A percentile compares a stretch with the other conserved stretches of the same genome.
Conservation (phyloP, 2,113 vertebrate species). For the Cyphomyrus plagiostoma region DNA sequence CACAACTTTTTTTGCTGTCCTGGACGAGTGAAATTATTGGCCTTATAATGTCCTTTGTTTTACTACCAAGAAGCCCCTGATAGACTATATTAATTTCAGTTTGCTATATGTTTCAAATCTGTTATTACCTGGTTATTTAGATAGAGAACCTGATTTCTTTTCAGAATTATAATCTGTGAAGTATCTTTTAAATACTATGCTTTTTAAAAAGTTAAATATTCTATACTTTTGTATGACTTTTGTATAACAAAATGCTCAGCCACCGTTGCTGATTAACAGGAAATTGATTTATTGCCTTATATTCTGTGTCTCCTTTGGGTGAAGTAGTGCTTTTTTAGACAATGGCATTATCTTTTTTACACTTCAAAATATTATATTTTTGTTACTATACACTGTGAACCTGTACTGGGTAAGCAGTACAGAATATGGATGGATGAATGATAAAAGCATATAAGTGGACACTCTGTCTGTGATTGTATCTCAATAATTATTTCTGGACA, state of each 20-base stretch:
- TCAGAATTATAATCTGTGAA: constrained; percentile 4
- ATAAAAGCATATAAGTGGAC: background rate
- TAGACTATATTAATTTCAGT: background rate
- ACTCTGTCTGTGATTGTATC: background rate
- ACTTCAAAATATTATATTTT: background rate
- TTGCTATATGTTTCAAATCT: background rate
- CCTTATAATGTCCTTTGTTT: background rate
- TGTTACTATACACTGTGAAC: background rate
- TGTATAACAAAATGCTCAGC: background rate
- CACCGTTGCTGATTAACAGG: background rate
- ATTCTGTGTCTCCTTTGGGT: background rate
- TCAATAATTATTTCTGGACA: background rate
- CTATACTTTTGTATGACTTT: background rate
- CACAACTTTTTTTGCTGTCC: background rate
- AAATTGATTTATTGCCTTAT: background rate
- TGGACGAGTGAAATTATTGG: background rate
- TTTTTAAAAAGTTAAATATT: background rate
- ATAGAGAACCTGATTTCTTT: background rate
- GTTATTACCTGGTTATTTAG: background rate
- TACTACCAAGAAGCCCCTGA: background rate
- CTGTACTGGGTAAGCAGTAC: background rate
- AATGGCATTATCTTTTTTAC: background rate
- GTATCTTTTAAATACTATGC: background rate
- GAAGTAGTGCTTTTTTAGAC: background rate
- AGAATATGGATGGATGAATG: background rate